Evolutionary conservation across 2,888 invertebrate species (phyloP), one percentile per base, ranked within the genome.

Genomic region (Muschampia plurimacula): DNA sequence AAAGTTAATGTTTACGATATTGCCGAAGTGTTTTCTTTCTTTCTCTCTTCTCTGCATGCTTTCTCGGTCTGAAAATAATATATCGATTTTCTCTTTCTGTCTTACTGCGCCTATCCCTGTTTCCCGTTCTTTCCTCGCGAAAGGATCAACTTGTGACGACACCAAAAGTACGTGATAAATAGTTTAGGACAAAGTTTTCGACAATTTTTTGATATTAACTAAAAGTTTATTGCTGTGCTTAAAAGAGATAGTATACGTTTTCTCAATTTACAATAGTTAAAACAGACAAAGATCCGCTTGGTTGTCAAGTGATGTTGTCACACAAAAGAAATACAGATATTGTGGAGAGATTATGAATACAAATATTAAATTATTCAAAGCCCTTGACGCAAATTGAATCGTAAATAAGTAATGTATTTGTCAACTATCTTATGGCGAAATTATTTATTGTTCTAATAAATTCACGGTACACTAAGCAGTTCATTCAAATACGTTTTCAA

Each of bases 1-100:
- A 22, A 52, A 49, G 22, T 8, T 52, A 59, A n/a, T 52, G 28
- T 57, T 28, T 28, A 28, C 52, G n/a, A 1, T 32, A 6, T 13
- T 5, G 7, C 6, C 10, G 22, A 13, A 8, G n/a, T 71, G 57
- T 85, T 86, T 85, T 85, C 79, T 79, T 84, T 81, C 80, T 80
- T 76, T 86, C 85, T 84, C 84, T 72, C 82, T 89, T 83, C 77
- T 77, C 74, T 83, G 66, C 73, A 75, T 62, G 75, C 74, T 77
- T 78, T 77, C 75, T 77, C 79, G 80, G 78, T 78, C 76, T 77
- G 79, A 80, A 75, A 77, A 74, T 76, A 79, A 80, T 80, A 80
- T 77, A 84, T 80, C 81, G 78, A 80, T 81, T 81, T 77, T 86
- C 90, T 88, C 89, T 86, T 83, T 91, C 86, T 79, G 75, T 79